Conservation (phyloP, 2,797 vertebrate genomes). For the Lithobates pipiens region DNA sequence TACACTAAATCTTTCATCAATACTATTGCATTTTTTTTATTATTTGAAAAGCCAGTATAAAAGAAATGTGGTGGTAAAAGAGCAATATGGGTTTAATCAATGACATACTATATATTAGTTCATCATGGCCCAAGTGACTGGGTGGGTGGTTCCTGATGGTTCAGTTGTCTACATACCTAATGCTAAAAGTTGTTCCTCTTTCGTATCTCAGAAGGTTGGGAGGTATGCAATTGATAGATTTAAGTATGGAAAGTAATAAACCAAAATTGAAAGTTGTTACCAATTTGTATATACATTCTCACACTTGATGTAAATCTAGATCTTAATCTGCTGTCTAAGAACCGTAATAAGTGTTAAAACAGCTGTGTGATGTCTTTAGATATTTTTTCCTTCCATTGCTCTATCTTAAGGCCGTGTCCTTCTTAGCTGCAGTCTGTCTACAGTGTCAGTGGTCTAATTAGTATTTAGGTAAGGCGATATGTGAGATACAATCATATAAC, state of each 20-base stretch:
- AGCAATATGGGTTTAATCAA: too few species aligned
- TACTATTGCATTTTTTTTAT: too few species aligned
- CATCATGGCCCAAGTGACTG: too few species aligned
- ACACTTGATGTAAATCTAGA: neutral
- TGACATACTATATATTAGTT: too few species aligned
- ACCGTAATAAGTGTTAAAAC: slow-evolving; percentile 10
- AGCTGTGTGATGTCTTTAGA: neutral
- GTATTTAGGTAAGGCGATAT: slow-evolving; percentile 39
- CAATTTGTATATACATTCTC: neutral
- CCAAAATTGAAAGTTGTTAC: neutral
- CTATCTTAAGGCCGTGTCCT: neutral
- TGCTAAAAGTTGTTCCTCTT: too few species aligned
- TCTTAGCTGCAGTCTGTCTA: slow-evolving; percentile 31
- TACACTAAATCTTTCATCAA: too few species aligned
- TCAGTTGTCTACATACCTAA: too few species aligned
- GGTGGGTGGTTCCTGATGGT: too few species aligned
- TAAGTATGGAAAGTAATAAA: neutral
- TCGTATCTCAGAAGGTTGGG: too few species aligned
- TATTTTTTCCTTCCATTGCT: slow-evolving; percentile 3
- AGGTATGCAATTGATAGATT: too few species aligned
- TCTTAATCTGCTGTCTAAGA: slow-evolving; percentile 13
- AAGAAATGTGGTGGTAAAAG: too few species aligned
- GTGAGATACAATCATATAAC: slow-evolving; percentile 47
- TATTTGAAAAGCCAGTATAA: too few species aligned
- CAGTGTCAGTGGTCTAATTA: slow-evolving; percentile 52